Conservation (phyloP, 2,888 invertebrate genomes). For the Dicranocentrus wangi region DNA sequence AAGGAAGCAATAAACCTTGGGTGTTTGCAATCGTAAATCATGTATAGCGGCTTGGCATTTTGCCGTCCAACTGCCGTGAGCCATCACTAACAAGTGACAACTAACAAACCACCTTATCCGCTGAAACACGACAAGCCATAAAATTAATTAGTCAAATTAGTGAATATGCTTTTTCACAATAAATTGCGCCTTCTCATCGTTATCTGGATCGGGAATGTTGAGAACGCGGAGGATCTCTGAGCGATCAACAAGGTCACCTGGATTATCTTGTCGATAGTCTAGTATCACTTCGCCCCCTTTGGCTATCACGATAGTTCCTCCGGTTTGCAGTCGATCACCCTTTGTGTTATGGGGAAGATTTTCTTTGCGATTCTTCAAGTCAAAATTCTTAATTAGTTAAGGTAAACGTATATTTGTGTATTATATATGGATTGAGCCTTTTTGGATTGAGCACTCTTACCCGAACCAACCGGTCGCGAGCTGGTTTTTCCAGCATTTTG, state of each 20-base stretch:
- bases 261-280: constrained; percentile 79
- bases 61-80: no score
- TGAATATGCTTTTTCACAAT: no score
- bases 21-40: no score
- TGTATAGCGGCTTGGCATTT: no score
- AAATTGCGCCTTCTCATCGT: neutral
- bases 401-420: neutral
- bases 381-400: no score
- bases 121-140: no score
- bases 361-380: constrained; percentile 75
- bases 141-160: no score
- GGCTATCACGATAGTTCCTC: constrained; percentile 79
- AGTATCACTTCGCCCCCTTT: constrained; percentile 77
- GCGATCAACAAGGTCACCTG: constrained; percentile 79
- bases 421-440: no score
- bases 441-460: no score
- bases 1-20: no score
- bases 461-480: constrained; percentile 77
- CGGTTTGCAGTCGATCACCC: constrained; percentile 81
- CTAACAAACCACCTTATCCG: no score
- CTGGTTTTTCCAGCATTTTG: constrained; percentile 78
- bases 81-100: no score
- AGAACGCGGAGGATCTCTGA: constrained; percentile 75
- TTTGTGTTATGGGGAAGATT: constrained; percentile 77
- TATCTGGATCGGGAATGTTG: constrained; percentile 44